Evolutionary conservation across 2,888 invertebrate species (phyloP), one percentile per base, ranked within the genome.

Genomic region (Tribolium freemani): DNA sequence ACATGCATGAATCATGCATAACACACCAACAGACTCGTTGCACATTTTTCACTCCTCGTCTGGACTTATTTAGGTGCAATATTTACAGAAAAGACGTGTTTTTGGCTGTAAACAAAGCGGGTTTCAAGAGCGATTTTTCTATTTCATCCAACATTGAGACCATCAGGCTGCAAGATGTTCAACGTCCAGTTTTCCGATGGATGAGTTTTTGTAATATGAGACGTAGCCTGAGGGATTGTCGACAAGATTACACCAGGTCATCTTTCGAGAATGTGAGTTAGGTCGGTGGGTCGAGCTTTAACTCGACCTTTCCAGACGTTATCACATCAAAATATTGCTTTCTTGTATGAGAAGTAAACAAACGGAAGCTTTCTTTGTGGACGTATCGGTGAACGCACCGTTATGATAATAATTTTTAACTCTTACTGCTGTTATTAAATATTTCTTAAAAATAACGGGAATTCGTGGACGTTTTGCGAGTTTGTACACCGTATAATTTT

Each of bases 391-490:
- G 20, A 10, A 46, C 16, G 10, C 20, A 46, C 60, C 60, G 60
- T 61, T 61, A 61, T 10, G 5, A 16, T 21, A 16, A 26, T 46
- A 10, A 10, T 58, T 58, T 61, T 58, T 46, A 21, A 30, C 46
- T 61, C 30, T 61, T 46, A 8, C 21, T 61, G 20, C 54, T 20
- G 54, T 58, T 58, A 20, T 58, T 58, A 48, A 48, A 48, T 46
- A 48, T 61, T 61, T 61, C 60, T 61, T 61, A 30, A 46, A 61
- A 61, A 48, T 60, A 61, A 61, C 60, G 60, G 60, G 26, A 26
- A 61, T 44, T 21, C n/a, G n/a, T 26, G 26, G 26, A 26, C 26
- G 26, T 5, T 5, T 26, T 26, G 26, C n/a, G n/a, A 16, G 58
- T 58, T 44, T 44, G 8, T 46, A 20, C 31, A 58, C 20, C 45